A percentile compares a stretch with the other conserved stretches of the same genome.
These are phyloP conservation scores for Chrysomela aeneicollis DNA, from an alignment of 2,888 invertebrate species.

Conservation along the genomic window DNA sequence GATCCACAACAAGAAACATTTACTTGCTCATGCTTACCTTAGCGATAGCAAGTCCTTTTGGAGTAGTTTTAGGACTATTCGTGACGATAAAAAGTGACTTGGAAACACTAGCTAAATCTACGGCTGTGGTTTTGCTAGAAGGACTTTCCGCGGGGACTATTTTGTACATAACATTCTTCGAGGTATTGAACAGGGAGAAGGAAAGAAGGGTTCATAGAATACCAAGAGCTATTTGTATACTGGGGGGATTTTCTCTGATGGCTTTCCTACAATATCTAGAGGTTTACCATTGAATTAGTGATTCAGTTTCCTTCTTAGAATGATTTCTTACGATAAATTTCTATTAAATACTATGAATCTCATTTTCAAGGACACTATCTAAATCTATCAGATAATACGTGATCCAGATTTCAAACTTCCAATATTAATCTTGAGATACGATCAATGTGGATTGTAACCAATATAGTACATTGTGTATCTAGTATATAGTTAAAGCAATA, in stretches of 20 bases:
- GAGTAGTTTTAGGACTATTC: constrained; percentile 61
- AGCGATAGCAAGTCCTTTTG: constrained; percentile 63
- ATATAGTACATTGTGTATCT: too few relatives aligned
- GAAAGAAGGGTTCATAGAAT: constrained; percentile 56
- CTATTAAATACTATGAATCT: too few relatives aligned
- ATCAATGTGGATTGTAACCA: too few relatives aligned
- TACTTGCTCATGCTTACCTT: constrained; percentile 61
- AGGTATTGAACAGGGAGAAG: constrained; percentile 62
- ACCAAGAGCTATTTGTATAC: constrained; percentile 55
- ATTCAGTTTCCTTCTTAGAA: too few relatives aligned
- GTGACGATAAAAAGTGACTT: constrained; percentile 58
- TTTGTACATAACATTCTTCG: constrained; percentile 65
- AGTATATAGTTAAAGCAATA: too few relatives aligned
- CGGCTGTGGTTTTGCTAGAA: constrained; percentile 60
- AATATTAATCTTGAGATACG: too few relatives aligned
- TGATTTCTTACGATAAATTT: too few relatives aligned
- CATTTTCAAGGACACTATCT: too few relatives aligned
- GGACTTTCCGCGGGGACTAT: constrained; percentile 64
- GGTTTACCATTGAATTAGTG: constrained; percentile 11
- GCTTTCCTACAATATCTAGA: constrained; percentile 52
- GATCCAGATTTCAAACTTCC: too few relatives aligned
- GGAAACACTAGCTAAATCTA: constrained; percentile 57
- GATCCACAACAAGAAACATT: constrained; percentile 57
- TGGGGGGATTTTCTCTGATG: constrained; percentile 59
- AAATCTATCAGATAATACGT: too few relatives aligned